A percentile compares a stretch with the other conserved stretches of the same genome.
Evolutionary conservation across 2,113 vertebrate genomes (phyloP).

Genomic region (Bos javanicus): DNA sequence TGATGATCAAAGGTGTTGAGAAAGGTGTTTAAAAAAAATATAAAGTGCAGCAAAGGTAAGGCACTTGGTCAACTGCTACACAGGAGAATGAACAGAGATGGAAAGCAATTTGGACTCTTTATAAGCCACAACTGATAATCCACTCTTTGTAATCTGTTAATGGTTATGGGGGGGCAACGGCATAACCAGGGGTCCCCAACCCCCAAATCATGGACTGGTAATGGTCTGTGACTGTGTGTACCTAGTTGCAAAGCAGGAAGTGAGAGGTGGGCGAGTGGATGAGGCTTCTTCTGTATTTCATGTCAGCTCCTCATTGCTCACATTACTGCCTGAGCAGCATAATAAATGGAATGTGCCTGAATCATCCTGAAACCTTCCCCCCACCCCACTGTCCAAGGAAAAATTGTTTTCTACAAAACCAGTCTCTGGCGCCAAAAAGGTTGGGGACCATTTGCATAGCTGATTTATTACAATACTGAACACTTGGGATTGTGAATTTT

Average conservation of each 20-base stretch:
- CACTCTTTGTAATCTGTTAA: not conserved
- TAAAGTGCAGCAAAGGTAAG: not conserved
- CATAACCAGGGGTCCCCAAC: not conserved
- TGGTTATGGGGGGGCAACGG: not conserved
- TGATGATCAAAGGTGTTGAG: not conserved
- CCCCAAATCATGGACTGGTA: not conserved
- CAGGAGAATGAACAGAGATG: not conserved
- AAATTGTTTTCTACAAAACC: not conserved
- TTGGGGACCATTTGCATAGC: not conserved
- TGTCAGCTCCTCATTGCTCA: not conserved
- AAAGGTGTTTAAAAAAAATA: not conserved
- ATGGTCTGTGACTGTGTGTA: not conserved
- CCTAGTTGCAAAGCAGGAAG: not conserved
- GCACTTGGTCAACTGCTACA: not conserved
- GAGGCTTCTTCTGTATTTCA: not conserved
- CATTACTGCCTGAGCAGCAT: not conserved
- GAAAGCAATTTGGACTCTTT: not conserved
- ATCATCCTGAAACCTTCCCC: not conserved
- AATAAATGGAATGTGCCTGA: not conserved
- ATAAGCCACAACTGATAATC: not conserved
- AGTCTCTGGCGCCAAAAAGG: not conserved
- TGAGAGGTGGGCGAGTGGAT: accelerated
- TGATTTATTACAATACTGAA: not conserved
- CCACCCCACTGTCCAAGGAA: not conserved
- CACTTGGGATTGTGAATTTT: not conserved